Evolutionary conservation across 35 echinoderm and acorn worm species (phyloP).

Genomic region (Strongylocentrotus purpuratus): DNA sequence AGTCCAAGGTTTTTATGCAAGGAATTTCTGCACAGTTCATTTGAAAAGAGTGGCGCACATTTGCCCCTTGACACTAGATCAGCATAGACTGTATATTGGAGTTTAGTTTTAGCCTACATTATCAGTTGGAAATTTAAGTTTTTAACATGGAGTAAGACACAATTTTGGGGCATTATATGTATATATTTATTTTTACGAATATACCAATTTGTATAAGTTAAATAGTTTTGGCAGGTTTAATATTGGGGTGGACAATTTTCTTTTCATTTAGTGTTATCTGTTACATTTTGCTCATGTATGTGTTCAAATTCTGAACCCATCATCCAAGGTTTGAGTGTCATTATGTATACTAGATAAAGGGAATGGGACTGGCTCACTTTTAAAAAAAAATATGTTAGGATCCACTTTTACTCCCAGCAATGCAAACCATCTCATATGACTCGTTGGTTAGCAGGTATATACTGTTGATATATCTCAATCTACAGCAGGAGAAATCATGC

Average conservation of each 20-base stretch:
- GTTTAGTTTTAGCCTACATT: not conserved
- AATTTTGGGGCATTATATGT: not conserved
- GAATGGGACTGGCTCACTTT: not conserved
- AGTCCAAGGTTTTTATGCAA: conserved; percentile 44
- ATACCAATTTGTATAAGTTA: not conserved
- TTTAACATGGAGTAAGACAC: not conserved
- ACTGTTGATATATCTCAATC: too few species aligned
- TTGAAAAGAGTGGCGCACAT: not conserved
- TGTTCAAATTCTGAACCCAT: not conserved
- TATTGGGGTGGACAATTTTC: not conserved
- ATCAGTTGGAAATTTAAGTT: not conserved
- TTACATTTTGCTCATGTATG: not conserved
- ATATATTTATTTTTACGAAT: not conserved
- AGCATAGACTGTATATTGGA: not conserved
- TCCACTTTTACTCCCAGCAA: too few species aligned
- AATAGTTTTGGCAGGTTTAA: not conserved
- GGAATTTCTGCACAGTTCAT: not conserved
- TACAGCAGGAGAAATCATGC: too few species aligned
- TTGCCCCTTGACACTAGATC: not conserved
- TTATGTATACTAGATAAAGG: not conserved
- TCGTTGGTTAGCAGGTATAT: too few species aligned
- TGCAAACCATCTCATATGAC: too few species aligned
- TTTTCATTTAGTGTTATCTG: not conserved
- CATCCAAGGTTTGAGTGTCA: not conserved
- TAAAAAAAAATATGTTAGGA: too few species aligned